Conservation (phyloP, 2,113 vertebrate species). For the Paratilapia polleni region DNA sequence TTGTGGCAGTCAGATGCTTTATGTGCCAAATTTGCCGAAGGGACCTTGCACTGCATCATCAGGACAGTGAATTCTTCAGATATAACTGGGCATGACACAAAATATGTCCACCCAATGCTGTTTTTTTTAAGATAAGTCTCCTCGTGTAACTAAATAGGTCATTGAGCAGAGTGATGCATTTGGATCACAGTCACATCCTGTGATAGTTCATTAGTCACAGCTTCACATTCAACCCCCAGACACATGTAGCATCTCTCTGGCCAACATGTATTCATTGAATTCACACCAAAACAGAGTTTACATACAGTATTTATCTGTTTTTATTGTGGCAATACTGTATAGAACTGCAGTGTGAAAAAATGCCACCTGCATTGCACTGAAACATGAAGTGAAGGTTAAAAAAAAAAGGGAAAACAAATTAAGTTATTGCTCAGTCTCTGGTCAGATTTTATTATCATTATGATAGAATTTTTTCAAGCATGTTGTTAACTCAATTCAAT, state of each 20-base stretch:
- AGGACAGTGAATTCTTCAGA: background rate
- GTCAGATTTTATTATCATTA: slow-evolving; percentile 1
- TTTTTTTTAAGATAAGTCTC: slow-evolving; percentile 9
- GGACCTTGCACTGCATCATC: background rate
- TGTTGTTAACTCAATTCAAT: too few species aligned
- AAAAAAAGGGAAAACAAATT: background rate
- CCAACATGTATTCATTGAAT: background rate
- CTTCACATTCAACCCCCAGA: slow-evolving; percentile 3
- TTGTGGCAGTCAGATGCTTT: background rate
- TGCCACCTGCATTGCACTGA: background rate
- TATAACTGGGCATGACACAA: background rate
- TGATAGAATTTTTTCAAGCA: background rate
- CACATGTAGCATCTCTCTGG: background rate
- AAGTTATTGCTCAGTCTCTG: background rate
- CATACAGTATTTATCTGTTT: background rate
- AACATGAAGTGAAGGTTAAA: background rate
- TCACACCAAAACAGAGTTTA: background rate
- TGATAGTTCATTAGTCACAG: slow-evolving; percentile 39
- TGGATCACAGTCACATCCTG: slow-evolving; percentile 19
- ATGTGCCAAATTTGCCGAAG: background rate
- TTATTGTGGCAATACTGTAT: background rate
- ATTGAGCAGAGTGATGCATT: slow-evolving; percentile 30
- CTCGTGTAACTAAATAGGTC: slow-evolving; percentile 22
- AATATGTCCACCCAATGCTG: background rate
- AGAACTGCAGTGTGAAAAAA: background rate